These are phyloP conservation scores for Piaya cayana DNA, from an alignment of 2,113 vertebrate species.

Conservation along the genomic window DNA sequence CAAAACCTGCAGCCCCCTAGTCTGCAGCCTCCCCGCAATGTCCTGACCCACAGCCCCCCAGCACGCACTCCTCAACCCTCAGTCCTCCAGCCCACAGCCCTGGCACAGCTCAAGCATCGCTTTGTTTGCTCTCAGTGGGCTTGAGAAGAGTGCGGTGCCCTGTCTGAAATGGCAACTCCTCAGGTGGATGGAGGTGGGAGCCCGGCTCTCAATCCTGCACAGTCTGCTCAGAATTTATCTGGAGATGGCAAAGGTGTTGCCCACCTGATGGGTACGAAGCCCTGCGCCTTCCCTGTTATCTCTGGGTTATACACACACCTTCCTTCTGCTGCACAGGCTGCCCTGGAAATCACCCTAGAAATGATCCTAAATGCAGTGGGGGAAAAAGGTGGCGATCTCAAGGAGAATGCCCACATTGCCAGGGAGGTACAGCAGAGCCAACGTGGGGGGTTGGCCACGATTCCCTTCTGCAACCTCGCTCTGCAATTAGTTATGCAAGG, in stretches of 20 bases:
- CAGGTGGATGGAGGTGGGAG: neutral
- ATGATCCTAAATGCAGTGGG: rapidly evolving
- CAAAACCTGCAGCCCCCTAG: too few species aligned
- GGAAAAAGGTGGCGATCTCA: rapidly evolving
- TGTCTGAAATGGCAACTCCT: neutral
- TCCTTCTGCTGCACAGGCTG: neutral
- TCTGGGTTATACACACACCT: neutral
- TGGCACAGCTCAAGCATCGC: neutral
- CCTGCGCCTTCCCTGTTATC: neutral
- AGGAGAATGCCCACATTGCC: rapidly evolving
- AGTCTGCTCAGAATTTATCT: neutral
- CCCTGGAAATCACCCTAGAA: neutral
- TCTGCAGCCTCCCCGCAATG: too few species aligned
- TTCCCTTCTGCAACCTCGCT: neutral
- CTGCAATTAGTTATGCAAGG: neutral
- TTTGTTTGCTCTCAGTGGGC: neutral
- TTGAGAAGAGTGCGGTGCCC: neutral
- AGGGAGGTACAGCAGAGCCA: neutral
- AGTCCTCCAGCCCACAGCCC: too few species aligned
- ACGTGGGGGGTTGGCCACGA: rapidly evolving
- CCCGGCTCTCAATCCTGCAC: neutral
- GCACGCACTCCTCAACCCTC: too few species aligned
- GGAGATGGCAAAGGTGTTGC: neutral
- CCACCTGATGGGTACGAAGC: neutral
- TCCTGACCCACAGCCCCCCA: too few species aligned